These are phyloP conservation scores for Dromius quadrimaculatus DNA, from an alignment of 2,888 invertebrate genomes.

Conservation along the genomic window DNA sequence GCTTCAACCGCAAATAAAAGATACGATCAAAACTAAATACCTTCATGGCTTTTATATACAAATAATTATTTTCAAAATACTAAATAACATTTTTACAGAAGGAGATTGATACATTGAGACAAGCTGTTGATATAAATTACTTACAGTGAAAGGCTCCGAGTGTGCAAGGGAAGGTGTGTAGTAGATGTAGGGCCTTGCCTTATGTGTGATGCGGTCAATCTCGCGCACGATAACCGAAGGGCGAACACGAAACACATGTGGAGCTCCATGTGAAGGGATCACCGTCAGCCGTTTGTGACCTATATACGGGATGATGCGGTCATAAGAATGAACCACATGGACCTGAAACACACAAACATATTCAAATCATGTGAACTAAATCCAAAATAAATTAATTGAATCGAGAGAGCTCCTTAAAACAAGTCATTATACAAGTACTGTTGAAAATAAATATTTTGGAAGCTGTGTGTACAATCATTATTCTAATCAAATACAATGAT, in stretches of 20 bases:
- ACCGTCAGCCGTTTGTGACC: conserved; percentile 73
- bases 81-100: too few relatives aligned
- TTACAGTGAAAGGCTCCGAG: conserved; percentile 81
- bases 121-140: conserved; percentile 55
- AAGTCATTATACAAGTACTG: too few relatives aligned
- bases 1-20: too few relatives aligned
- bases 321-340: conserved; percentile 66
- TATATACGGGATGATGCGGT: conserved; percentile 66
- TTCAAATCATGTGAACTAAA: neutral
- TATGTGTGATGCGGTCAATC: conserved; percentile 77
- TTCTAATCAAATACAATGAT: too few relatives aligned
- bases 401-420: too few relatives aligned
- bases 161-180: conserved; percentile 81
- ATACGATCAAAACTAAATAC: too few relatives aligned
- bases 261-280: conserved; percentile 68
- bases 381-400: too few relatives aligned
- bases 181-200: conserved; percentile 72
- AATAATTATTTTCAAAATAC: too few relatives aligned
- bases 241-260: conserved; percentile 72
- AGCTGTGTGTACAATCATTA: too few relatives aligned
- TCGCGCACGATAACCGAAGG: conserved; percentile 77
- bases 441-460: too few relatives aligned
- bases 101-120: neutral
- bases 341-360: conserved; percentile 59
- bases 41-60: too few relatives aligned